These are phyloP conservation scores for Ctenopoma multispine DNA, from an alignment of 2,797 vertebrate genomes.

Conservation along the genomic window DNA sequence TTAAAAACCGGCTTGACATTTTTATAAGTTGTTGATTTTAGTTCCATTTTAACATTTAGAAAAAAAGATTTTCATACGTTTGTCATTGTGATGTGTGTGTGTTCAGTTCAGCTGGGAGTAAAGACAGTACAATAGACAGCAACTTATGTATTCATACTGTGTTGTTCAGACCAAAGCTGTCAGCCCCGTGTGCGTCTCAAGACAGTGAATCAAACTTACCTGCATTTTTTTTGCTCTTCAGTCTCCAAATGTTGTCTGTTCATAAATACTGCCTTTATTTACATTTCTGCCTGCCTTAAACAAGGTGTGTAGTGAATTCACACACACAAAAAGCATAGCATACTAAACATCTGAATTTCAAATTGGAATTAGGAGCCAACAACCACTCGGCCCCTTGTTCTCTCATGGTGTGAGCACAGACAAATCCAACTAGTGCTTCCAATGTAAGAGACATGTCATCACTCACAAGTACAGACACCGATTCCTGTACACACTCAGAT, in stretches of 20 bases:
- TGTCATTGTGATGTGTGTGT: not conserved
- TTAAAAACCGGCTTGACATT: no score
- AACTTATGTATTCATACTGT: not conserved
- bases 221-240: not conserved
- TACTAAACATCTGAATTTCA: no score
- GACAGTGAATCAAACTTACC: constrained; percentile 1
- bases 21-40: no score
- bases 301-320: no score
- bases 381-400: not conserved
- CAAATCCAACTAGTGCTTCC: not conserved
- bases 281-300: not conserved
- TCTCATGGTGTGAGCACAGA: not conserved
- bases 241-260: not conserved
- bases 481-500: not conserved
- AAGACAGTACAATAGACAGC: not conserved
- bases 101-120: not conserved
- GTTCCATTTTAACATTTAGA: no score
- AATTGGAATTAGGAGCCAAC: no score
- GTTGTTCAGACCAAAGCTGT: constrained; percentile 11
- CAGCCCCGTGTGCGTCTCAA: constrained; percentile 2
- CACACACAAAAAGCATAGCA: no score
- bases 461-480: not conserved
- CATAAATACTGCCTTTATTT: constrained; percentile 1
- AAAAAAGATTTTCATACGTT: no score
- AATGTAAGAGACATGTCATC: constrained; percentile 13